Base-by-base conservation (phyloP, 2,797 vertebrate genomes). In the Pangasius sanitwongsei region DNA sequence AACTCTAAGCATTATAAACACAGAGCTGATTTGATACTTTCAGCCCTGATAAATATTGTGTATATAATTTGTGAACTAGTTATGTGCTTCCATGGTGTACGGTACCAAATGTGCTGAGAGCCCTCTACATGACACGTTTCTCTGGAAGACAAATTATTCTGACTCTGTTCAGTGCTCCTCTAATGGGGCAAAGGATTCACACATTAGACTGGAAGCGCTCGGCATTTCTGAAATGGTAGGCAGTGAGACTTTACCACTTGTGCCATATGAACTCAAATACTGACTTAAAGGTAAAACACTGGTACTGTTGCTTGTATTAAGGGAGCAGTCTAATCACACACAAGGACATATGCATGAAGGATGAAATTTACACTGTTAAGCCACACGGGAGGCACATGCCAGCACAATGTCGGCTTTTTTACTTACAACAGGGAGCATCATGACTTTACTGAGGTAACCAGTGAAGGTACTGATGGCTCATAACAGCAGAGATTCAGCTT, bases 81-180 rank as follows among this genome's bases (percentile, higher is more conserved):
- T 25, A 12, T 88, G 12, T n/a, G 44, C 25, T 41, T 67, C 55
- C 3, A 12, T 55, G 70, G n/a, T 50, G 67, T 44, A 8, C 0
- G 44, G 55, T 18, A 50, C 82, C 2, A 12, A 63, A 59, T 48
- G 37, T 34, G n/a, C 44, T 4, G 50, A 63, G 70, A 84, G 41
- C n/a, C 6, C 7, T 31, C 28, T 50, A 63, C 20, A 34, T 53
- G 41, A 18, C 82, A 83, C 5, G 16, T 50, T 84, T 48, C 61
- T 37, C 41, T 84, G 31, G 23, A 77, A 50, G 61, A 84, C 48
- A 65, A n/a, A 84, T 84, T 61, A 88, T 63, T 74, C 53, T 63
- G 31, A 65, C 50, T 84, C 69, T 53, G 55, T 53, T 84, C 81
- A 85, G 70, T 53, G 41, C 81, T 84, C 5, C 28, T 75, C 53